phyloP scores from a whole-genome alignment of 2,888 invertebrate genomes.

The Diarsia rubi region DNA sequence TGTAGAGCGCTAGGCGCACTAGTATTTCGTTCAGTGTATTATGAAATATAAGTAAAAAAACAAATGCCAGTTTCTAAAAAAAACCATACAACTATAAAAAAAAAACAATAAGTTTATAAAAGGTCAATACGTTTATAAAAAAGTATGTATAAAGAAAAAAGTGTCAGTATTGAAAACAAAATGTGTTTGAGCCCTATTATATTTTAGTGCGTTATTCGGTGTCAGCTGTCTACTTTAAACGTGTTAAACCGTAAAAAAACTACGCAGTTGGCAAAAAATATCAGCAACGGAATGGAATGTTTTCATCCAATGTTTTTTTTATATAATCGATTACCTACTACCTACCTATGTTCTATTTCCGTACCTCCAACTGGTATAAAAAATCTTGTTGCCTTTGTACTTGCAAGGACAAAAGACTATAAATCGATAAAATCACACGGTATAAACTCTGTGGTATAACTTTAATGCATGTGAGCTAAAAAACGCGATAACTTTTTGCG shows the following conservation, averaged over 20 bases:
- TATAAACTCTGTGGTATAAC: too few species aligned
- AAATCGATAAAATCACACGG: neutral
- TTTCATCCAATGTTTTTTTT: slow-evolving; percentile 12
- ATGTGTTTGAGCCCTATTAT: neutral
- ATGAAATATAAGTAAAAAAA: neutral
- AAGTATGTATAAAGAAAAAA: too few species aligned
- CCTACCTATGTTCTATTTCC: slow-evolving; percentile 11
- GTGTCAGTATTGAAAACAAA: neutral
- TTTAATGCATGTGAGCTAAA: neutral
- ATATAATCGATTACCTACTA: neutral
- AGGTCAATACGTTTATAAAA: too few species aligned
- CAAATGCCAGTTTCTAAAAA: too few species aligned
- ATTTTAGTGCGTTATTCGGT: slow-evolving; percentile 1
- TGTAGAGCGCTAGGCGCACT: neutral
- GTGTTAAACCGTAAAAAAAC: neutral
- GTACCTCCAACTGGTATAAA: neutral
- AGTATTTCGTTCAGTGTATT: neutral
- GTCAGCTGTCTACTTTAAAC: neutral
- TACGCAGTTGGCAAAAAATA: slow-evolving; percentile 8
- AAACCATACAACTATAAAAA: too few species aligned
- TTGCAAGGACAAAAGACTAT: slow-evolving; percentile 11
- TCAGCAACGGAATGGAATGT: slow-evolving; percentile 1
- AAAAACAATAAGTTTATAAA: too few species aligned
- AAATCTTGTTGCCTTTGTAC: slow-evolving; percentile 1
- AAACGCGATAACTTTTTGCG: neutral